Evolutionary conservation across 1,140 invertebrate species (phyloP), one percentile per base, ranked within the genome.

Genomic region (Phthorimaea operculella): DNA sequence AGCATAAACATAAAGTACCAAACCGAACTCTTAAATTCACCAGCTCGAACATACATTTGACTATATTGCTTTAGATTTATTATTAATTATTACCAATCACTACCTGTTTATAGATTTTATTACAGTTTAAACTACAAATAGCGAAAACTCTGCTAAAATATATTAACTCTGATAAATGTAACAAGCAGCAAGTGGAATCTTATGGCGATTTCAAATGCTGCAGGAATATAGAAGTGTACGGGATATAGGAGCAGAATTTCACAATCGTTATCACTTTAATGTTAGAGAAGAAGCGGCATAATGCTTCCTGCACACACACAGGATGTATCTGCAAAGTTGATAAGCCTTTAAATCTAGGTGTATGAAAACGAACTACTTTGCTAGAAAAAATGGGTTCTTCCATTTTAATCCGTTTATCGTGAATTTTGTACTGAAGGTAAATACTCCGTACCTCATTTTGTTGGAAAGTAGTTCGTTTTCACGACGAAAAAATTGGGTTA

Each of bases 11-110:
- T 51, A 51, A 50, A 56, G 33, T 47, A 47, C 44, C 44, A 17
- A 5, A 16, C 44, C 8, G 12, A 47, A 9, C 44, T 47, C 44
- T 9, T 8, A 16, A 4, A 47, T 9, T 15, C 44, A 47, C 11
- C 9, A n/a, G 39, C 14, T 42, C 39, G 14, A 42, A 72, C 69
- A 74, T 66, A 71, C 60, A 67, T 62, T n/a, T 63, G 54, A 66
- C 44, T 67, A 64, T 64, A 72, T 67, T 65, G 63, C 63, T 68
- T 70, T 39, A 39, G 10, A 39, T 39, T 39, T 39, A 39, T 55
- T 39, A 62, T 60, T 58, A 58, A 55, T 52, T 58, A 56, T 51
- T 58, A 58, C 53, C 34, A 51, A 56, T 51, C 53, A 39, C n/a
- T 12, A 39, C n/a, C 10, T 39, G 36, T 39, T 39, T 39, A 9